phyloP scores from a whole-genome alignment of 2,888 invertebrate genomes.

The Lasioglossum zephyrum region DNA sequence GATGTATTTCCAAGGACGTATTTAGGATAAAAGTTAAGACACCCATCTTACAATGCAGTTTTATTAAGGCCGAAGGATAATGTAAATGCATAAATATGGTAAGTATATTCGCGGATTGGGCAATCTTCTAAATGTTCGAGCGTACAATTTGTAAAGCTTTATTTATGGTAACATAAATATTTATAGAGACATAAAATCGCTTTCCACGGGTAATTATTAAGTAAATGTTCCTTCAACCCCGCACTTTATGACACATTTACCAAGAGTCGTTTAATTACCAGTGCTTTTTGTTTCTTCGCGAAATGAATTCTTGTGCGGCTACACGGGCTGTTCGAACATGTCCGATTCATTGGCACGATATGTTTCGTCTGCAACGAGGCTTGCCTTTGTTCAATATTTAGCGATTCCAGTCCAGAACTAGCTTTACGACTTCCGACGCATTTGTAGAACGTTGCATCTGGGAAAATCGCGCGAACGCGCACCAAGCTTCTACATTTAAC shows the following conservation, averaged over 20 bases:
- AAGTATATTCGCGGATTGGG: background rate
- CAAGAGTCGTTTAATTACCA: background rate
- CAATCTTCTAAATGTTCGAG: slow-evolving; percentile 3
- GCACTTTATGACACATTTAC: background rate
- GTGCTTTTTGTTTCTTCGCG: background rate
- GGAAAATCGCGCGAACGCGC: background rate
- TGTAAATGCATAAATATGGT: background rate
- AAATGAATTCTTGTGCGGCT: background rate
- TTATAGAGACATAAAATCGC: background rate
- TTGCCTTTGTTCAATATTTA: background rate
- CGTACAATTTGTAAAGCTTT: background rate
- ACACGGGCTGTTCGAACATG: background rate
- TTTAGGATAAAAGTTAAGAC: background rate
- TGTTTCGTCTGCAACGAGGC: background rate
- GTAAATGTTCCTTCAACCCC: background rate
- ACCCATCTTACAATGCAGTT: background rate
- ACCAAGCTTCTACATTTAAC: background rate
- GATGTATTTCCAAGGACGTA: background rate
- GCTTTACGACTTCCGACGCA: slow-evolving; percentile 2
- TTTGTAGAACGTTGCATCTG: background rate
- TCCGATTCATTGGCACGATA: background rate
- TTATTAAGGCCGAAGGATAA: background rate
- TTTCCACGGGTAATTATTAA: background rate
- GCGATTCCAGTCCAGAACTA: background rate
- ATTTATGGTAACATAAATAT: background rate